phyloP scores from a whole-genome alignment of 2,888 invertebrate species.

The Zootermopsis nevadensis region DNA sequence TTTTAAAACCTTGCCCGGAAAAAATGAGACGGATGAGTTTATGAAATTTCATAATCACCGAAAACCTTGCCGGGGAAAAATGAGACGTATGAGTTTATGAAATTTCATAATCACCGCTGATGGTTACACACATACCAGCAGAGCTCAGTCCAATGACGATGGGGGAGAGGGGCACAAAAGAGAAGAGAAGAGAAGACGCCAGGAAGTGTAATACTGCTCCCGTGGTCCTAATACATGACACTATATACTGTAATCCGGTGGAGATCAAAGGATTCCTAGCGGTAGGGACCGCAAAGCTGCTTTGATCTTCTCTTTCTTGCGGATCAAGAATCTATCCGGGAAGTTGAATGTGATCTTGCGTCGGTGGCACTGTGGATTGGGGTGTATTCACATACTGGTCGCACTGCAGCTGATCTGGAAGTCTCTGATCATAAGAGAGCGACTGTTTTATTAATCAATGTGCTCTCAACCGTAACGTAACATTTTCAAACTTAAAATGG shows the following conservation, averaged over 20 bases:
- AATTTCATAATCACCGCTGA: neutral
- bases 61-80: too few species aligned
- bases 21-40: neutral
- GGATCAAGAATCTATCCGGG: constrained; percentile 26
- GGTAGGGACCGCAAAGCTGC: neutral
- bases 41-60: neutral
- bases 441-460: neutral
- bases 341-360: constrained; percentile 20
- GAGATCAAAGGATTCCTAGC: constrained; percentile 24
- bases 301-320: constrained; percentile 32
- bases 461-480: neutral
- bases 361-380: neutral
- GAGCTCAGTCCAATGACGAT: neutral
- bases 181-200: neutral
- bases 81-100: neutral
- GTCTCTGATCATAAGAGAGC: neutral
- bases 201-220: neutral
- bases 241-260: constrained; percentile 7
- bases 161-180: neutral
- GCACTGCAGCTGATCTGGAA: neutral
- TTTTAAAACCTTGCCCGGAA: too few species aligned
- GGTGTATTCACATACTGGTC: neutral
- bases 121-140: neutral
- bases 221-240: constrained; percentile 4
- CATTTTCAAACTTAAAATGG: neutral